Evolutionary conservation across 2,797 vertebrate species (phyloP).

Genomic region (Alfaro cultratus): DNA sequence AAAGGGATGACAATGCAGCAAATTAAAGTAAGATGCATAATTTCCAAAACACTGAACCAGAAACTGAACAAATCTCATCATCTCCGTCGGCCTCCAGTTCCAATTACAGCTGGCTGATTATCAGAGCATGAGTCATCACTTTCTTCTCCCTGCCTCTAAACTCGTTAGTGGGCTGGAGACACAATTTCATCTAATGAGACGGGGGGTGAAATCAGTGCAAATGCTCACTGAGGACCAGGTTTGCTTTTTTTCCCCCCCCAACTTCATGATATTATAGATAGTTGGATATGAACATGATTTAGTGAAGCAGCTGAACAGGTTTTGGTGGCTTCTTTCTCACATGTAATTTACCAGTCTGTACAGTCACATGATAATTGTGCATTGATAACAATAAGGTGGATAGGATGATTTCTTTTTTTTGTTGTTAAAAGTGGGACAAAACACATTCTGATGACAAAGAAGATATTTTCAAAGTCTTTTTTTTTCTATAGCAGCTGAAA

Average conservation of each 20-base stretch:
- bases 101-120: slow-evolving; percentile 29
- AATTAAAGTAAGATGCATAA: background rate
- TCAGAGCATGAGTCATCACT: slow-evolving; percentile 34
- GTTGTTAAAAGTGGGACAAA: background rate
- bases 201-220: slow-evolving; percentile 17
- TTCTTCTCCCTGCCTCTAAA: background rate
- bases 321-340: background rate
- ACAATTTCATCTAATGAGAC: slow-evolving; percentile 44
- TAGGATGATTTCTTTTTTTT: background rate
- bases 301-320: background rate
- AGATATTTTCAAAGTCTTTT: background rate
- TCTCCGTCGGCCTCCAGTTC: slow-evolving; percentile 15
- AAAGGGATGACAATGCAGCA: background rate
- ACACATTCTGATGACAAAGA: background rate
- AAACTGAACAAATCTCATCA: slow-evolving; percentile 8
- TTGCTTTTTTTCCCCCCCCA: background rate
- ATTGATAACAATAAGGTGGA: background rate
- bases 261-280: background rate
- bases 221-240: slow-evolving; percentile 19
- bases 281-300: background rate
- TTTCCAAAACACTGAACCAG: slow-evolving; percentile 18
- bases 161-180: slow-evolving; percentile 36
- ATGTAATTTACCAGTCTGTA: background rate
- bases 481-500: background rate
- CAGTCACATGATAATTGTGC: background rate